Evolutionary conservation across 2,797 vertebrate genomes (phyloP).

Genomic region (Ciconia nigra): DNA sequence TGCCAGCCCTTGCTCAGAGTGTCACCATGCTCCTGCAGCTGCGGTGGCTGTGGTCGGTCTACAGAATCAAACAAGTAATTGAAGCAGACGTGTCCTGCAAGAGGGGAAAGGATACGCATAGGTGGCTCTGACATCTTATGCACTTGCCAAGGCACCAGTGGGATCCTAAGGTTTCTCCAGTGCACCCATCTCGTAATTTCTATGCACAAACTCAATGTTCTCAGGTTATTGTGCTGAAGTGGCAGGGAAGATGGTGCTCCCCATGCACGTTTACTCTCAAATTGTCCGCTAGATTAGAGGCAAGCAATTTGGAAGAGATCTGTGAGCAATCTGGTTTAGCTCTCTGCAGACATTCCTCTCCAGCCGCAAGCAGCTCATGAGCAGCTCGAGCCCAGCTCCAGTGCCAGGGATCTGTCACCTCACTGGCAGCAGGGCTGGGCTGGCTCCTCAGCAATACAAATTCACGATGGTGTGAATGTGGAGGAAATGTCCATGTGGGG

Average conservation of each 20-base stretch:
- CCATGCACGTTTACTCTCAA: neutral
- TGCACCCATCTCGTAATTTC: neutral
- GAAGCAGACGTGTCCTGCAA: neutral
- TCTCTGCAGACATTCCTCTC: conserved; percentile 34
- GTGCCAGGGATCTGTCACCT: conserved; percentile 60
- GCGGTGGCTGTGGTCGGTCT: neutral
- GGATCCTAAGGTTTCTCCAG: neutral
- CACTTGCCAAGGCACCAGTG: neutral
- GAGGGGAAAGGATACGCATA: neutral
- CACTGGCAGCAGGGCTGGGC: neutral
- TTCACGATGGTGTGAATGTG: neutral
- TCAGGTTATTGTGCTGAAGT: neutral
- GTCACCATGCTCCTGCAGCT: neutral
- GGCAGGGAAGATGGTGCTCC: neutral
- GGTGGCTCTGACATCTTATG: neutral
- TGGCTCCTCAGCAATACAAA: neutral
- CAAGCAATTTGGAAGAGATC: conserved; percentile 16
- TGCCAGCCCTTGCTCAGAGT: neutral
- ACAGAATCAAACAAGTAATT: neutral
- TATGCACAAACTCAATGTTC: neutral
- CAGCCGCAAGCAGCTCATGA: conserved; percentile 36
- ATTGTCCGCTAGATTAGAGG: neutral
- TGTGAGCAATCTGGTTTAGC: conserved; percentile 33
- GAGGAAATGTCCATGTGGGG: neutral
- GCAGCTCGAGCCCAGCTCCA: neutral